These are phyloP conservation scores for Ciona savignyi DNA, from an alignment of 23 tunicate genomes.

Conservation along the genomic window DNA sequence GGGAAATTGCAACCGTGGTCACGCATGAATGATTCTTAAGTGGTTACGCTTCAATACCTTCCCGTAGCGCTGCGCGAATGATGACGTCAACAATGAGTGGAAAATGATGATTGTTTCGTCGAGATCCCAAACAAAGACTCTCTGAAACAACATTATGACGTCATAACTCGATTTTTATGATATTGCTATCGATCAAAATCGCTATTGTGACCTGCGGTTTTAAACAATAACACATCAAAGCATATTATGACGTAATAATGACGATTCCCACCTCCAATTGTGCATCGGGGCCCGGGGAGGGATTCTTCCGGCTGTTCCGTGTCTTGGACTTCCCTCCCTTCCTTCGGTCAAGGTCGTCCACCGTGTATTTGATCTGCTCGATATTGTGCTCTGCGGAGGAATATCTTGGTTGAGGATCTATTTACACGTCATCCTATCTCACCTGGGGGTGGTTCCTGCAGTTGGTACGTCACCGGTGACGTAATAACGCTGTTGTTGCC, in stretches of 20 bases:
- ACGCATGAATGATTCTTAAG: background rate
- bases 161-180: no score
- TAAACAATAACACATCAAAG: background rate
- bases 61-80: conserved; percentile 89
- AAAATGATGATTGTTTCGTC: conserved; percentile 97
- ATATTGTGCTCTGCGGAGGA: conserved; percentile 40
- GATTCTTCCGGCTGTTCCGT: conserved; percentile 51
- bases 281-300: conserved; percentile 80
- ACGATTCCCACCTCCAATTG: conserved; percentile 58
- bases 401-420: background rate
- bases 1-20: background rate
- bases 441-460: conserved; percentile 99
- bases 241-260: background rate
- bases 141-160: conserved; percentile 43
- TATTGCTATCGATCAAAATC: background rate
- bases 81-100: conserved; percentile 84
- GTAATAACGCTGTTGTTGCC: conserved; percentile 52
- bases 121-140: conserved; percentile 97
- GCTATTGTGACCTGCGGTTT: background rate
- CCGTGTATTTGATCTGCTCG: conserved; percentile 73
- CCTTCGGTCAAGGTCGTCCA: conserved; percentile 83
- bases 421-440: background rate
- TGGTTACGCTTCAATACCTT: conserved; percentile 70
- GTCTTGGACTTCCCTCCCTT: conserved; percentile 72
- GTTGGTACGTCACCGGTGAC: conserved; percentile 91